Evolutionary conservation across 1,140 invertebrate genomes (phyloP), one percentile per base, ranked within the genome.

Genomic region (Calosoma granatense): DNA sequence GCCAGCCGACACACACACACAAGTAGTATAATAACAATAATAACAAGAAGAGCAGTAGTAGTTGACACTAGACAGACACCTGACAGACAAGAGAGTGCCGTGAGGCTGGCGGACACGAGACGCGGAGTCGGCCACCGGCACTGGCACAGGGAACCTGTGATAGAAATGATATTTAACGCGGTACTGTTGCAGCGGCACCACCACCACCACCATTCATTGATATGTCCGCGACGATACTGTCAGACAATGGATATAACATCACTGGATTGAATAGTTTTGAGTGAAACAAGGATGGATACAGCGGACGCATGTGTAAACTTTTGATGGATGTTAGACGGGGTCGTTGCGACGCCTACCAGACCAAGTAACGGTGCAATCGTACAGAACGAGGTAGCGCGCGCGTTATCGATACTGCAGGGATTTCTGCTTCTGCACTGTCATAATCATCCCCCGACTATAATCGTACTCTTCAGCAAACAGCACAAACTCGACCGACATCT

Each of bases 211-310:
- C 41, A 47, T 47, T 47, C 41, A 47, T 47, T 47, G 41, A 47
- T 47, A 47, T 47, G 41, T 47, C 41, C 41, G 41, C 41, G 41
- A 17, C 41, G 41, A 47, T 47, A 47, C 41, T 47, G 41, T 47
- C 41, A 47, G 41, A 47, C 41, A 47, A 47, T 47, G 41, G 41
- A 47, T 47, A 47, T 47, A 47, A 47, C 41, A 47, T 47, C 4
- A 17, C 17, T 4, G 41, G 41, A 47, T 47, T 47, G 41, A 47
- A 47, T 47, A 47, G 41, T 47, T 47, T 47, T 47, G 41, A 47
- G 41, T 47, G 41, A 47, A 47, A 47, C 41, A 47, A 47, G 41
- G 41, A 47, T 17, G 41, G 41, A 47, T 47, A 47, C 41, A 47
- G 17, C 41, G 41, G 41, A 47, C 41, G 41, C 41, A 47, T 47